Base-by-base conservation (phyloP, 2,113 vertebrate species). In the Colius striatus region DNA sequence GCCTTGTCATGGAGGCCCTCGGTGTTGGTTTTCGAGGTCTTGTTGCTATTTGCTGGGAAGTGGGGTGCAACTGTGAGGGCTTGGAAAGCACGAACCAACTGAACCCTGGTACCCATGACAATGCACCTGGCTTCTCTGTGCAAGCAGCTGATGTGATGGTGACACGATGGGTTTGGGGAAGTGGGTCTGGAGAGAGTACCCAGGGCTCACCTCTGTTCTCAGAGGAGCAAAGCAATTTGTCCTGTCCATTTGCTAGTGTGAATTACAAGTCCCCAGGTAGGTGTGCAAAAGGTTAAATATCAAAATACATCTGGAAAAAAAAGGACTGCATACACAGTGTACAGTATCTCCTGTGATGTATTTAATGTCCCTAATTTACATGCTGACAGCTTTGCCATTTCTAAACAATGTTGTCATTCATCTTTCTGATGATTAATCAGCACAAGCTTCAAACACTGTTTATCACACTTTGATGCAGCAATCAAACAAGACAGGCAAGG, bases 401-500 rank as follows among this genome's bases (percentile, higher is more conserved):
- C 85, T 90, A 87, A 97, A 92, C 92, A 95, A 87, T 94, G 92
- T 95, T 94, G 78, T 94, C 91, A 94, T 95, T 96, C 30, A 54
- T 93, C 89, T 84, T 94, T 29, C 91, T 93, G 89, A 87, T 73
- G 71, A 95, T 90, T 87, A 94, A 95, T 94, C 95, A 96, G 91
- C 62, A 83, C 79, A 93, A 90, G 77, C 57, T 77, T 97, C 95
- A 90, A 97, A 95, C 92, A 95, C 74, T 95, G 94, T 96, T 97
- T 92, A 84, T 94, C 93, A 94, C 90, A 50, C 85, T 61, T 61
- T 27, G 75, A 96, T 92, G 65, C 57, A 74, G 76, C 87, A 89
- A 84, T 92, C 84, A 91, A 57, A 88, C 67, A 61, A 77, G 91
- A 93, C 92, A 87, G 79, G 72, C 72, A 78, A 78, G 71, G 74